These are phyloP conservation scores for Toxotes lorentzi DNA, from an alignment of 2,797 vertebrate species.

Conservation along the genomic window DNA sequence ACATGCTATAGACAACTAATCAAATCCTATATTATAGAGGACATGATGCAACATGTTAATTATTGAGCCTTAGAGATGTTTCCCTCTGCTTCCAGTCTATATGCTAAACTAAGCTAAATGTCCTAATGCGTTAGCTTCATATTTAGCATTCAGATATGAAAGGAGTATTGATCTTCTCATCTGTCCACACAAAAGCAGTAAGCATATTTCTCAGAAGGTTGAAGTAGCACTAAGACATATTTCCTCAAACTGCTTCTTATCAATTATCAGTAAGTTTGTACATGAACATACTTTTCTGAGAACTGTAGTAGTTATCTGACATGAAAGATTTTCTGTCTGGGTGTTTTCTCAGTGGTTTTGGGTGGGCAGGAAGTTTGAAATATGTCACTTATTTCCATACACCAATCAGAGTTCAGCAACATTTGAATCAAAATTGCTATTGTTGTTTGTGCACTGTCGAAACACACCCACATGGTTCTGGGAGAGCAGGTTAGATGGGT, in stretches of 20 bases:
- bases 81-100: not conserved
- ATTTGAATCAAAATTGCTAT: not conserved
- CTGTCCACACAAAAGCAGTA: not conserved
- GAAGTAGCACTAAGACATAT: no score
- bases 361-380: not conserved
- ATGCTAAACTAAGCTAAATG: not conserved
- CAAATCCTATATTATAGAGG: not conserved
- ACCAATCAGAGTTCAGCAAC: conserved; percentile 11
- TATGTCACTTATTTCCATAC: not conserved
- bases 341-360: no score
- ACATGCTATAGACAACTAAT: not conserved
- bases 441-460: not conserved
- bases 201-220: no score
- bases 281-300: no score
- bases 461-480: not conserved
- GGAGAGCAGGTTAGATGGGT: not conserved
- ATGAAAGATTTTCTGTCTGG: no score
- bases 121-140: not conserved
- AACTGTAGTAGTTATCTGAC: no score
- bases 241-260: no score
- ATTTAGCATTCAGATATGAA: not conserved
- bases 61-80: not conserved
- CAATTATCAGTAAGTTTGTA: no score
- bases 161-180: not conserved
- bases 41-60: not conserved